Percentiles rank a stretch among this genome's conserved stretches.
These are phyloP conservation scores for Zaprionus obscuricornis DNA, from an alignment of 2,888 invertebrate genomes.

Conservation along the genomic window DNA sequence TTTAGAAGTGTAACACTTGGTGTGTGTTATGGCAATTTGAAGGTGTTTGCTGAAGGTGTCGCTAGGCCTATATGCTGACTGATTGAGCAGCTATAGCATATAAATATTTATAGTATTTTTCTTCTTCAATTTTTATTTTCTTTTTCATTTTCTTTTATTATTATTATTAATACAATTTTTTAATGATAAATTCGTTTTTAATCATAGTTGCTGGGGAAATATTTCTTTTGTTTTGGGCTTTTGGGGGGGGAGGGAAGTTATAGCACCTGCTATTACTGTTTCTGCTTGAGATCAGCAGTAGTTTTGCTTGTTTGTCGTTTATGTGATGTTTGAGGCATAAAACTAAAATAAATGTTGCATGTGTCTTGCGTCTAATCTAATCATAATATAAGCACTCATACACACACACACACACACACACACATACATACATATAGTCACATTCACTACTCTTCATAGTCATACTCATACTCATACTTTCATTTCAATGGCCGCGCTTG, in stretches of 20 bases:
- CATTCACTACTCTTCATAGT: no score
- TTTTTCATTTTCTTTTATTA: neutral
- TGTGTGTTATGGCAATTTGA: no score
- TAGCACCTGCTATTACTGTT: no score
- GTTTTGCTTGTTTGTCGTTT: no score
- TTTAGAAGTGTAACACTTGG: conserved; percentile 7
- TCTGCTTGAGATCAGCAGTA: no score
- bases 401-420: no score
- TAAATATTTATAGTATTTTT: neutral
- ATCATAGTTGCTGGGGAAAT: conserved; percentile 18
- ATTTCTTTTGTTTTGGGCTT: no score
- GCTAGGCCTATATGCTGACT: conserved; percentile 6
- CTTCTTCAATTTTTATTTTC: neutral
- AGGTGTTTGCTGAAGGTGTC: neutral
- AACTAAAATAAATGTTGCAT: conserved; percentile 3
- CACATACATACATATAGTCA: no score
- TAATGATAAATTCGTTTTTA: conserved; percentile 48
- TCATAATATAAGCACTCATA: conserved; percentile 11
- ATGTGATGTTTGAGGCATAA: no score
- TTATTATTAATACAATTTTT: no score
- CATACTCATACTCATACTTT: conserved; percentile 22
- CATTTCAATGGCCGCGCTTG: conserved; percentile 45
- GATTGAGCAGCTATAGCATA: neutral
- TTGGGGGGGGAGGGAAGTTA: no score
- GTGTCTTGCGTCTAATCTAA: conserved; percentile 43